Percentiles rank a stretch among this genome's conserved stretches.
phyloP scores from a whole-genome alignment of 2,888 invertebrate genomes.

The Nomada fucata region DNA sequence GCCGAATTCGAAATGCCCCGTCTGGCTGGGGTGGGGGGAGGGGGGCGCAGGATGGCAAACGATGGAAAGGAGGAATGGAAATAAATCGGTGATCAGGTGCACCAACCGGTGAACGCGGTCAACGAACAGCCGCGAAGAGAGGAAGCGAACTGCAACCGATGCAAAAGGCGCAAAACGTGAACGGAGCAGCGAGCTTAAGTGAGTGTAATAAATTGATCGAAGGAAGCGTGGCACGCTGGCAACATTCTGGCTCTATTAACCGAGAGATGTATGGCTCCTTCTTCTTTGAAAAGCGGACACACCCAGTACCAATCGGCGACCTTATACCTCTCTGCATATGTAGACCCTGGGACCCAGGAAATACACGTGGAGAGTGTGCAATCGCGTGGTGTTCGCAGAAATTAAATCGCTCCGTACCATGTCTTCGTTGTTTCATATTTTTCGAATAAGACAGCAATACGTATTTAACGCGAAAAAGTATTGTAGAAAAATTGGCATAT shows the following conservation, averaged over 20 bases:
- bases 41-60: background rate
- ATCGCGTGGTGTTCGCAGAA: slow-evolving; percentile 15
- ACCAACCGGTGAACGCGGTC: slow-evolving; percentile 28
- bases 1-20: background rate
- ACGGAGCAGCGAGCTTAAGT: slow-evolving; percentile 67
- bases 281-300: slow-evolving; percentile 66
- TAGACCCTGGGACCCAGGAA: slow-evolving; percentile 62
- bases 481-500: too few species aligned
- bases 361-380: slow-evolving; percentile 57
- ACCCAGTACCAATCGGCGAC: slow-evolving; percentile 48
- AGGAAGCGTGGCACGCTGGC: slow-evolving; percentile 74
- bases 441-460: background rate
- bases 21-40: too few species aligned
- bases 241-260: slow-evolving; percentile 75
- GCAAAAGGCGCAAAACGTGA: slow-evolving; percentile 61
- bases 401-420: slow-evolving; percentile 27
- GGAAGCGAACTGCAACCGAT: slow-evolving; percentile 47
- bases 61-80: slow-evolving; percentile 49
- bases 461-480: too few species aligned
- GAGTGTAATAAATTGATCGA: slow-evolving; percentile 78
- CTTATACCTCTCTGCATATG: slow-evolving; percentile 49
- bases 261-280: slow-evolving; percentile 72
- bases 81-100: slow-evolving; percentile 60
- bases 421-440: background rate
- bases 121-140: slow-evolving; percentile 37